Percentiles rank a stretch among this genome's conserved stretches.
Conservation (phyloP, 2,113 vertebrate species). For the Plotosus lineatus region DNA sequence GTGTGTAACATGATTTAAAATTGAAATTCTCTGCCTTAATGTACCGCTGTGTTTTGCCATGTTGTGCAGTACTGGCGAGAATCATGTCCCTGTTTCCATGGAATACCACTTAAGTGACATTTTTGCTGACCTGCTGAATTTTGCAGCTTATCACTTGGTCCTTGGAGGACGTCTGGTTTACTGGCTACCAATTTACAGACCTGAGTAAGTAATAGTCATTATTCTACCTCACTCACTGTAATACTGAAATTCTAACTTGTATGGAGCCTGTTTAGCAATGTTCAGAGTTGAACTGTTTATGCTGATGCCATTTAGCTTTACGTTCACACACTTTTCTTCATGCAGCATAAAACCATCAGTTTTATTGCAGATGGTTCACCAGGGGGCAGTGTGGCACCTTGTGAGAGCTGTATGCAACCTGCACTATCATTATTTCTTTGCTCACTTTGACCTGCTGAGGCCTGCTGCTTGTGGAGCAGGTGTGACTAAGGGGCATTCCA, state of each 20-base stretch:
- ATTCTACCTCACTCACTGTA: not conserved
- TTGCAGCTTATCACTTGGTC: conserved; percentile 85
- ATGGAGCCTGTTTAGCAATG: not conserved
- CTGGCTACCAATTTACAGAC: conserved; percentile 91
- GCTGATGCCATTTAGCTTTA: not conserved
- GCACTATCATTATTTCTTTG: not conserved
- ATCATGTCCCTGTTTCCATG: conserved; percentile 85
- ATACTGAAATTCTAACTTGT: not conserved
- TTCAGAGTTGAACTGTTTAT: not conserved
- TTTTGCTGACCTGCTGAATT: conserved; percentile 91
- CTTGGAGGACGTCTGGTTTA: conserved; percentile 91
- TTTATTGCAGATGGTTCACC: conserved; percentile 42
- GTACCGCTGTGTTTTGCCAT: conserved; percentile 18
- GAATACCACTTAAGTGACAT: conserved; percentile 95
- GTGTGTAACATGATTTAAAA: not conserved
- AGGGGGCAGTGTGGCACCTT: conserved; percentile 63
- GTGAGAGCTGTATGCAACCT: not conserved
- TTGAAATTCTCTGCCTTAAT: not conserved
- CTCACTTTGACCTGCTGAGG: conserved; percentile 29
- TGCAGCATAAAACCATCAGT: not conserved
- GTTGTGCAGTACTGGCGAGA: conserved; percentile 76
- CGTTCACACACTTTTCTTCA: too few species aligned
- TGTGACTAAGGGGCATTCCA: conserved; percentile 44
- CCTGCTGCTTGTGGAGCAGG: conserved; percentile 46
- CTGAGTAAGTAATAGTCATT: conserved; percentile 83